Percentiles rank a stretch among this genome's conserved stretches.
phyloP scores from a whole-genome alignment of 2,888 invertebrate species.

The Aricia artaxerxes region DNA sequence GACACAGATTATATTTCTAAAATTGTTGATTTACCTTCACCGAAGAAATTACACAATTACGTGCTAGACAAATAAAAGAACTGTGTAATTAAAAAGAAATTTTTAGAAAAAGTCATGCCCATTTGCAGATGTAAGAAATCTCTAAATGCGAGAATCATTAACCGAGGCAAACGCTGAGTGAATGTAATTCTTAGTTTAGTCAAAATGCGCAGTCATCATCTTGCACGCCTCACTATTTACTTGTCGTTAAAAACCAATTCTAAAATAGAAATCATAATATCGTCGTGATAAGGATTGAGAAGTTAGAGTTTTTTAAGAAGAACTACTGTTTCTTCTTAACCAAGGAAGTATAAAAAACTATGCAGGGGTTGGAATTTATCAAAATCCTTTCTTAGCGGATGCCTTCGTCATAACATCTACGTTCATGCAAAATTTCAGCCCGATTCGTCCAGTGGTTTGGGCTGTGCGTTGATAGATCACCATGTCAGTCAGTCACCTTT shows the following conservation, averaged over 20 bases:
- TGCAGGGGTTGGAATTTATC: too few relatives aligned
- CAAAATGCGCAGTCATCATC: slow-evolving; percentile 11
- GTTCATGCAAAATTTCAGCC: too few relatives aligned
- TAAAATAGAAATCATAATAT: background rate
- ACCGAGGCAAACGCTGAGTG: background rate
- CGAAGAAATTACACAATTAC: background rate
- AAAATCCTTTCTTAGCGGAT: too few relatives aligned
- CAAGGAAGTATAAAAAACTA: too few relatives aligned
- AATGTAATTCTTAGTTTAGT: slow-evolving; percentile 9
- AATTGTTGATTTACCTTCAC: background rate
- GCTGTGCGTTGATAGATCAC: too few relatives aligned
- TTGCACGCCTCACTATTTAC: background rate
- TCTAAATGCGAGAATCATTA: slow-evolving; percentile 22
- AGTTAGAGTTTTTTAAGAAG: too few relatives aligned
- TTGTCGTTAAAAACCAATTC: slow-evolving; percentile 13
- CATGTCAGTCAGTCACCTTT: too few relatives aligned
- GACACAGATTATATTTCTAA: background rate
- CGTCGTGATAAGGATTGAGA: background rate
- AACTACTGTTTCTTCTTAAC: too few relatives aligned
- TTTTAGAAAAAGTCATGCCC: slow-evolving; percentile 25
- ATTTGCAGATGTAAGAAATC: slow-evolving; percentile 21
- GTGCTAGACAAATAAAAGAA: background rate
- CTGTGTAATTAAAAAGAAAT: slow-evolving; percentile 9
- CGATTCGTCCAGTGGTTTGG: too few relatives aligned
- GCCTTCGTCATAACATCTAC: too few relatives aligned